Conservation (phyloP, 2,888 invertebrate genomes). For the Bhutanitis thaidina region DNA sequence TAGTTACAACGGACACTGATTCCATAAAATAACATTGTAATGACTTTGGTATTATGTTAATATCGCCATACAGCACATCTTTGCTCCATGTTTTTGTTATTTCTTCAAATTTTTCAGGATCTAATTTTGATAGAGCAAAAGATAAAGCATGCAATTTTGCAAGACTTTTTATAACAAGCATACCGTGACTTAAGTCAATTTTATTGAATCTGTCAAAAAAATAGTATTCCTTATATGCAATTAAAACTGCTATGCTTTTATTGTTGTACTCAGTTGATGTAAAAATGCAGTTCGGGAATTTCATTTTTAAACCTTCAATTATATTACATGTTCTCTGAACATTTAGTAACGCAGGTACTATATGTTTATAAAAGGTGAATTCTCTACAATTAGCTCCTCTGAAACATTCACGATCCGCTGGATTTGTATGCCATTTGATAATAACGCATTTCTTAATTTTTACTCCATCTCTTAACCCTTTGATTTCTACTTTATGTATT, state of each 20-base stretch:
- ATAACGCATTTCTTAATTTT: constrained; percentile 40
- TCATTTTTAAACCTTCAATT: constrained; percentile 57
- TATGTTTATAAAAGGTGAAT: constrained; percentile 37
- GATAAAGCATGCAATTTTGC: constrained; percentile 59
- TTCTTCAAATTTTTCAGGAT: constrained; percentile 39
- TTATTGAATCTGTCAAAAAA: constrained; percentile 42
- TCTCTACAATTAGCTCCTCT: constrained; percentile 50
- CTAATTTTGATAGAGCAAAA: constrained; percentile 42
- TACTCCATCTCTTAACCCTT: constrained; percentile 42
- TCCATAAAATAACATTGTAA: constrained; percentile 47
- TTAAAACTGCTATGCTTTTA: constrained; percentile 43
- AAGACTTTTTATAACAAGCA: constrained; percentile 50
- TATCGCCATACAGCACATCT: constrained; percentile 51
- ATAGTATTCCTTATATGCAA: constrained; percentile 29
- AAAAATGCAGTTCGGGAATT: constrained; percentile 52
- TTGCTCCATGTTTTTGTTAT: constrained; percentile 39
- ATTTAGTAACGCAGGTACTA: constrained; percentile 44
- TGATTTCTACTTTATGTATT: constrained; percentile 42
- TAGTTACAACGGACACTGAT: constrained; percentile 46
- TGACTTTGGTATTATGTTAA: constrained; percentile 39
- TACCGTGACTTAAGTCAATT: constrained; percentile 42
- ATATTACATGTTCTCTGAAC: constrained; percentile 45
- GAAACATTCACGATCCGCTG: constrained; percentile 39
- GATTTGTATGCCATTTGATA: constrained; percentile 52
- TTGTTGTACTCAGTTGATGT: constrained; percentile 43